These are phyloP conservation scores for Lerema accius DNA, from an alignment of 1,140 invertebrate species.

Conservation along the genomic window DNA sequence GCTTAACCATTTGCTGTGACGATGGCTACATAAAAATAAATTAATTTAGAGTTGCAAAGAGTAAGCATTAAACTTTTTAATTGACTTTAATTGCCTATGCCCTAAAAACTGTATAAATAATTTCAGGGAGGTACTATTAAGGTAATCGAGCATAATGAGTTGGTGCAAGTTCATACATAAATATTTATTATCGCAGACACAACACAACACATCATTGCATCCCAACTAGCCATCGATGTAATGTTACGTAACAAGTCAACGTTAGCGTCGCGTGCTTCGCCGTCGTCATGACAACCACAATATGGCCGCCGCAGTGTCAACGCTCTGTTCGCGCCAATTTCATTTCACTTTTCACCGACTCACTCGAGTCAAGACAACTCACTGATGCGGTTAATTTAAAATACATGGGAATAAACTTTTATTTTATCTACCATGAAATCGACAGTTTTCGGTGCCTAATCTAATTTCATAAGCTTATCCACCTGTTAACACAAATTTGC, in stretches of 20 bases:
- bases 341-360: conserved; percentile 51
- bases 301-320: conserved; percentile 49
- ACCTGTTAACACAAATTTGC: neutral
- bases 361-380: conserved; percentile 23
- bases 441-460: conserved; percentile 22
- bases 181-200: neutral
- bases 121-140: too few species aligned
- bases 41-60: too few species aligned
- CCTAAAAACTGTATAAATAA: too few species aligned
- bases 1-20: too few species aligned
- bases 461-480: conserved; percentile 8
- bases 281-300: conserved; percentile 48
- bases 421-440: conserved; percentile 30
- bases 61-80: too few species aligned
- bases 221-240: neutral
- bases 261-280: conserved; percentile 24
- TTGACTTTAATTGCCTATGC: too few species aligned
- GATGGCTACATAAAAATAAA: too few species aligned
- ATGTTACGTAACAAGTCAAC: conserved; percentile 34
- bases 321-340: conserved; percentile 45
- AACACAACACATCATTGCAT: neutral
- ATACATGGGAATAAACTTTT: conserved; percentile 32
- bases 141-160: neutral
- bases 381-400: conserved; percentile 29
- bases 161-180: neutral